Evolutionary conservation across 2,113 vertebrate species (phyloP).

Genomic region (Ophthalmolycus amberensis): DNA sequence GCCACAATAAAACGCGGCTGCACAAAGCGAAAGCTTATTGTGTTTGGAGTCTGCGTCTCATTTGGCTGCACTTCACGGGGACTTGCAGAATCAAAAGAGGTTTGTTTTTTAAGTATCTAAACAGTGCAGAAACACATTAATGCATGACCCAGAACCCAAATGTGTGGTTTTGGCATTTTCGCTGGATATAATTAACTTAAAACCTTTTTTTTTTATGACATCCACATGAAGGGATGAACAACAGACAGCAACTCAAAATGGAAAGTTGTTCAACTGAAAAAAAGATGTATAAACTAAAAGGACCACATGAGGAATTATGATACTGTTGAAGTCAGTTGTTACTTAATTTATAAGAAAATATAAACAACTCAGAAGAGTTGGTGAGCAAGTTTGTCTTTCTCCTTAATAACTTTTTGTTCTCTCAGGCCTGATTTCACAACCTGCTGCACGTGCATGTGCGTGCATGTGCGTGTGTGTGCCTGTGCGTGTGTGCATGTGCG

Average conservation of each 20-base stretch:
- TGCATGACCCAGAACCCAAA: conserved; percentile 5
- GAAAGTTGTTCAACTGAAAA: conserved; percentile 5
- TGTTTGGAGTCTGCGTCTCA: conserved; percentile 29
- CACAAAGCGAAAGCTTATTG: conserved; percentile 26
- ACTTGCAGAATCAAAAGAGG: conserved; percentile 27
- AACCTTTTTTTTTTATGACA: not conserved
- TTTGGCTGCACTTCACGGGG: conserved; percentile 12
- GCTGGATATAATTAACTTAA: conserved; percentile 7
- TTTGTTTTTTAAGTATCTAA: conserved; percentile 29
- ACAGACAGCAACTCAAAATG: not conserved
- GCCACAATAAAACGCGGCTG: not conserved
- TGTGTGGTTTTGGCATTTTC: not conserved
- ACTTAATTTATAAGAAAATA: conserved; percentile 5
- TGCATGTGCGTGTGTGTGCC: conserved; percentile 27
- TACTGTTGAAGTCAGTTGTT: conserved; percentile 4
- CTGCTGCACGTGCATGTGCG: not conserved
- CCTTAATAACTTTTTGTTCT: not conserved
- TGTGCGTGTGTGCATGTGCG: conserved; percentile 4
- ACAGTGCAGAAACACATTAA: conserved; percentile 25
- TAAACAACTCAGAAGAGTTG: not conserved
- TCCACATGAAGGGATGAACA: conserved; percentile 25
- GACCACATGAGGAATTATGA: conserved; percentile 4
- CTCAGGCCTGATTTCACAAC: conserved; percentile 6
- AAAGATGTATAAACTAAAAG: not conserved
- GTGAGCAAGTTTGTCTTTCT: not conserved